Base-by-base conservation (phyloP, 2,888 invertebrate genomes). In the Cephonodes hylas region DNA sequence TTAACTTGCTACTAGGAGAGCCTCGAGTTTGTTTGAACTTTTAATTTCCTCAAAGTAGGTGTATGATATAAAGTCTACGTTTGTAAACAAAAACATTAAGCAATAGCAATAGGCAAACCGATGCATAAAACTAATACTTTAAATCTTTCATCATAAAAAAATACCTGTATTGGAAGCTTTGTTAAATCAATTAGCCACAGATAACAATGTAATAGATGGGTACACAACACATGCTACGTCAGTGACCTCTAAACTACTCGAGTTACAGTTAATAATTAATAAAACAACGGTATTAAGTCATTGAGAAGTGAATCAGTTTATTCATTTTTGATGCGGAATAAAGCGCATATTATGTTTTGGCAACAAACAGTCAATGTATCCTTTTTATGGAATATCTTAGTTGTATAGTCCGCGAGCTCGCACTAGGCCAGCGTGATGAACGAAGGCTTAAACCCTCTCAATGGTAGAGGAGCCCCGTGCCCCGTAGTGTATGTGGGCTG, bases 261-360 rank as follows among this genome's bases (percentile, higher is more conserved):
- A 77, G 79, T 80, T 82, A 86, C 85, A 81, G 86, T 81, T 86
- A 82, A 82, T 83, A 86, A 88, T 87, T 87, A 86, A 83, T 79
- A 78, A 85, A 82, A 86, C 86, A 88, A 86, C 87, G 87, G 87
- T 86, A 84, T 74, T 72, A 68, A 70, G 66, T 64, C 74, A 74
- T 76, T 76, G 74, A 77, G 73, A 70, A 70, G 66, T 63, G 68
- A 73, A 65, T 70, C 79, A 78, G n/a, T n/a, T n/a, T 53, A 48
- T 59, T 44, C 53, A 48, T 56, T 56, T 53, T 42, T 60, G 42
- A 58, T 60, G 46, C 58, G 53, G 61, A 53, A 31, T 27, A 42
- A 10, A 20, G 31, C 13, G 42, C 27, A 42, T n/a, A n/a, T n/a
- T 10, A 20, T 42, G 25, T 20, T 42, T 38, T 13, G 48, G 18